Percentiles rank a stretch among this genome's conserved stretches.
Conservation (phyloP, 2,113 vertebrate species). For the Austrofundulus limnaeus region DNA sequence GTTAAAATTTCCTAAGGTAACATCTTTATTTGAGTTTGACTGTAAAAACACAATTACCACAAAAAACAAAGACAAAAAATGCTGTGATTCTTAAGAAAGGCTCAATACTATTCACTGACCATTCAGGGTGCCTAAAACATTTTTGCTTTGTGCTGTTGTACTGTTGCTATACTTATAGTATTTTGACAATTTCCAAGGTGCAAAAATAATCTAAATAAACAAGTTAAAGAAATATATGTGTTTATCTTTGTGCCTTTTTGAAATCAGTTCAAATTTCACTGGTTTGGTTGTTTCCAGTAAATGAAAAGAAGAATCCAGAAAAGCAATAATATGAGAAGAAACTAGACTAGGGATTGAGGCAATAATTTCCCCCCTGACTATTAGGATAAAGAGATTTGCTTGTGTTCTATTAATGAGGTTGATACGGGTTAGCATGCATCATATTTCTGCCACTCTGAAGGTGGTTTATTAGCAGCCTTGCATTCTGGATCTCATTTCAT, state of each 20-base stretch:
- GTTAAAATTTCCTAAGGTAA: no score
- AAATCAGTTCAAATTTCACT: not conserved
- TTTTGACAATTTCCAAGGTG: no score
- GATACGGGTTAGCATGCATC: constrained; percentile 66
- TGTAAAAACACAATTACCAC: no score
- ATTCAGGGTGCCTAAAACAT: not conserved
- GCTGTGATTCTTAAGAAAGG: no score
- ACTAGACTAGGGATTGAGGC: constrained; percentile 56
- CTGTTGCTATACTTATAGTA: no score
- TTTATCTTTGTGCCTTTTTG: not conserved
- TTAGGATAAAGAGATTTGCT: constrained; percentile 76
- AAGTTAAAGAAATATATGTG: no score
- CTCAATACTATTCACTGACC: no score
- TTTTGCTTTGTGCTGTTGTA: no score
- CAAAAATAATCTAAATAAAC: no score
- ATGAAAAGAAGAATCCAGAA: constrained; percentile 2
- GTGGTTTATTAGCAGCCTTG: constrained; percentile 67
- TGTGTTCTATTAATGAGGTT: constrained; percentile 76
- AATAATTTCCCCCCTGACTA: constrained; percentile 66
- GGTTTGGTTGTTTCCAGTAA: not conserved
- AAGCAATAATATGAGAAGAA: constrained; percentile 37
- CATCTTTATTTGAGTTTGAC: no score
- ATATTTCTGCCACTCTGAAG: constrained; percentile 65
- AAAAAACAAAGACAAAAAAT: no score
- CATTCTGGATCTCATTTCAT: constrained; percentile 70